Conservation (phyloP, 2,888 invertebrate genomes). For the Archips xylosteana region DNA sequence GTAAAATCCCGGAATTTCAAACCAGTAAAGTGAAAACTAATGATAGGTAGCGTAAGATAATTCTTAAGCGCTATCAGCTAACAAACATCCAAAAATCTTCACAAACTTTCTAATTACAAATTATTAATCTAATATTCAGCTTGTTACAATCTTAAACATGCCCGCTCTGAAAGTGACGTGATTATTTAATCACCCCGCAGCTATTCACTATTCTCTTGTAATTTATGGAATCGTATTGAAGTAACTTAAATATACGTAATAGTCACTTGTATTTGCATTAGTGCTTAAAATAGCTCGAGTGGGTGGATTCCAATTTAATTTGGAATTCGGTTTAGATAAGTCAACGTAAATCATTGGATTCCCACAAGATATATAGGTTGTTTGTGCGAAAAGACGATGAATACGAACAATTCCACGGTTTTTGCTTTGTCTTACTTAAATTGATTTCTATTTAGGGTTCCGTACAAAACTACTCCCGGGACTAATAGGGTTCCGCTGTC, state of each 20-base stretch:
- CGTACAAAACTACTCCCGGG: neutral
- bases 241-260: neutral
- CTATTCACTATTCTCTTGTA: neutral
- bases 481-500: no score
- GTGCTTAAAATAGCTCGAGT: neutral
- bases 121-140: no score
- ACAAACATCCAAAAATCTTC: no score
- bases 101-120: no score
- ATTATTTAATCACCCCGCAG: neutral
- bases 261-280: neutral
- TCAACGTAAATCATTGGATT: slow-evolving; percentile 33
- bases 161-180: neutral
- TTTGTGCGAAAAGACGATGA: slow-evolving; percentile 24
- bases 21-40: no score
- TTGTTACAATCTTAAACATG: no score
- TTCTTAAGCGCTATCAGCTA: no score
- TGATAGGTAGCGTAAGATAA: no score
- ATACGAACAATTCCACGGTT: slow-evolving; percentile 6
- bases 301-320: slow-evolving; percentile 26
- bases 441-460: neutral
- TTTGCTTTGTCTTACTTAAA: neutral
- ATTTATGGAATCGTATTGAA: neutral
- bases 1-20: no score
- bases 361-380: slow-evolving; percentile 29
- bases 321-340: slow-evolving; percentile 17